A percentile compares a stretch with the other conserved stretches of the same genome.
phyloP scores from a whole-genome alignment of 2,888 invertebrate species.

The Ophion obscuratus region DNA sequence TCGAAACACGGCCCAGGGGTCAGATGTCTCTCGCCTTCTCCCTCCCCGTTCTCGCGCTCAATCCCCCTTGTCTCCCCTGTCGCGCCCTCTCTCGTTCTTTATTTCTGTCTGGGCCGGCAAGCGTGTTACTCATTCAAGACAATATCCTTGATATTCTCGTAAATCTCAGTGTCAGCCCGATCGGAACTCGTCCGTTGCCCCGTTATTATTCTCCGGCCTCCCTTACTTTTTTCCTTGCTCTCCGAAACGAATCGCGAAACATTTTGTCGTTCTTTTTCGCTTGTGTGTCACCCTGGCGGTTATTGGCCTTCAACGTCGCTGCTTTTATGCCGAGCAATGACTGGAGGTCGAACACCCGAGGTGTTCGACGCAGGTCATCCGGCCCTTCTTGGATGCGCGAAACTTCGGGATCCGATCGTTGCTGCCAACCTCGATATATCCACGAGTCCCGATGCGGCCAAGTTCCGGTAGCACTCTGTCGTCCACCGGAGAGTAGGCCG shows the following conservation, averaged over 20 bases:
- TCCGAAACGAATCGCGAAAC: constrained; percentile 68
- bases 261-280: constrained; percentile 42
- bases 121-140: constrained; percentile 22
- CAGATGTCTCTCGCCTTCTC: constrained; percentile 14
- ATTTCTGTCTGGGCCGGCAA: constrained; percentile 22
- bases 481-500: neutral
- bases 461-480: neutral
- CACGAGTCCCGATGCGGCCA: too few species aligned
- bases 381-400: neutral
- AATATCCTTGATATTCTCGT: constrained; percentile 9
- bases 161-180: neutral
- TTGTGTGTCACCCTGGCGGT: neutral
- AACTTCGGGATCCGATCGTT: neutral
- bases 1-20: constrained; percentile 24
- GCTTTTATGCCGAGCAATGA: neutral
- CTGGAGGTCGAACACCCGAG: neutral
- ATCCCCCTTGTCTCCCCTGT: neutral
- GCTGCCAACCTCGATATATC: neutral
- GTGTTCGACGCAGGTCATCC: neutral
- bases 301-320: neutral
- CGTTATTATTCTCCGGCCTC: constrained; percentile 23
- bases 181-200: neutral
- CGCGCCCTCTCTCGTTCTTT: constrained; percentile 1
- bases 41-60: neutral
- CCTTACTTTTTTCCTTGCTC: constrained; percentile 74